Conservation (phyloP, 1,140 invertebrate genomes). For the Acyrthosiphon pisum region DNA sequence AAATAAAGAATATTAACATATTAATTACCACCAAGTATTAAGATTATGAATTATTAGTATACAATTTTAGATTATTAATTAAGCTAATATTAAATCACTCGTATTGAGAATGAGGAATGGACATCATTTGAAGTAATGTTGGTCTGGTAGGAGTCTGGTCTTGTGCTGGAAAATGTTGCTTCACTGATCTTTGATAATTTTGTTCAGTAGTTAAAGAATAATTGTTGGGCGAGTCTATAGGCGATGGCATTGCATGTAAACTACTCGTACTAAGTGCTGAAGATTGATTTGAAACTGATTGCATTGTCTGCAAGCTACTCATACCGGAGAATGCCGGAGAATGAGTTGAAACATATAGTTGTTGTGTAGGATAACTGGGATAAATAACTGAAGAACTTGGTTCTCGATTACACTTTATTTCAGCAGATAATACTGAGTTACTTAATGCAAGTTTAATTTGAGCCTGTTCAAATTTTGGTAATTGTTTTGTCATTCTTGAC, state of each 20-base stretch:
- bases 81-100: slow-evolving; percentile 5
- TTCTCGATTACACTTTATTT: slow-evolving; percentile 28
- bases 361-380: slow-evolving; percentile 21
- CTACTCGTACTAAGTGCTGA: too few species aligned
- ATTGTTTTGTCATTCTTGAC: slow-evolving; percentile 31
- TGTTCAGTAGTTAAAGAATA: not conserved
- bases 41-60: not conserved
- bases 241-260: too few species aligned
- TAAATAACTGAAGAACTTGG: not conserved
- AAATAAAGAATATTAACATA: not conserved
- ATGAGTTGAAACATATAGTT: slow-evolving; percentile 12
- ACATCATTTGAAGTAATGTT: too few species aligned
- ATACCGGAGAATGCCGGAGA: not conserved
- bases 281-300: too few species aligned
- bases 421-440: slow-evolving; percentile 1
- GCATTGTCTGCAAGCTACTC: not conserved
- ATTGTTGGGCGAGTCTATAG: not conserved
- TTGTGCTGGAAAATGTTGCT: too few species aligned
- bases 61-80: slow-evolving; percentile 34
- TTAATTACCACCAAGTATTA: slow-evolving; percentile 22
- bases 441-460: slow-evolving; percentile 36
- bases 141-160: too few species aligned
- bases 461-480: slow-evolving; percentile 42
- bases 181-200: slow-evolving; percentile 1
- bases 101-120: not conserved